Evolutionary conservation across 2,888 invertebrate genomes (phyloP), one percentile per base, ranked within the genome.

Genomic region (Chorisops tibialis): DNA sequence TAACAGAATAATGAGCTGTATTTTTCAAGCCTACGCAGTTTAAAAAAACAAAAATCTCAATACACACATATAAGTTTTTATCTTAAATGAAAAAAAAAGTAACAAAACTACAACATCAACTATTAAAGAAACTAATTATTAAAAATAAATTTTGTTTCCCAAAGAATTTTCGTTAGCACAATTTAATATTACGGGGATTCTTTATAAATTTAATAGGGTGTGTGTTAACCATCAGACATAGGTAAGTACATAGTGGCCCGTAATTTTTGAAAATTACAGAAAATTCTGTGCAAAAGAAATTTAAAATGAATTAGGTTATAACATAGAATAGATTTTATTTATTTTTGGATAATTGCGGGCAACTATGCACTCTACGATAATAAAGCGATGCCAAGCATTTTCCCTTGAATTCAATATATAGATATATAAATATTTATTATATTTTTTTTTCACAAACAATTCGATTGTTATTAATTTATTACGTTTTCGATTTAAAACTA

Each of bases 171-270:
- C 30, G 9, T 30, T 2, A 30, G 30, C 30, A 30, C 30, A 30
- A 30, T 7, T 7, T 30, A 30, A 30, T 30, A n/a, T 30, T 30
- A 30, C 30, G 9, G 30, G 30, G 9, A 2, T 30, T 30, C 30
- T 30, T 30, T 30, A 7, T 30, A 30, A 30, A 30, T 49, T 22
- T 14, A 30, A 30, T 30, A 39, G 51, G 61, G 45, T 45, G 77
- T 77, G 77, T 78, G 76, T 76, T 67, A 77, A 78, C 77, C 77
- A 77, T 74, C 73, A 74, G 77, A 78, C 77, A 78, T 77, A 70
- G n/a, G n/a, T 61, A 45, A 52, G 61, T 61, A 51, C 52, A 61
- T 51, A 51, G 61, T 45, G 30, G 52, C 52, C 61, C 19, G 47
- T 45, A 38, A 47, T 59, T 39, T 50, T 41, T 41, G 3, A 41